Base-by-base conservation (phyloP, 2,888 invertebrate genomes). In the Colletes collaris region DNA sequence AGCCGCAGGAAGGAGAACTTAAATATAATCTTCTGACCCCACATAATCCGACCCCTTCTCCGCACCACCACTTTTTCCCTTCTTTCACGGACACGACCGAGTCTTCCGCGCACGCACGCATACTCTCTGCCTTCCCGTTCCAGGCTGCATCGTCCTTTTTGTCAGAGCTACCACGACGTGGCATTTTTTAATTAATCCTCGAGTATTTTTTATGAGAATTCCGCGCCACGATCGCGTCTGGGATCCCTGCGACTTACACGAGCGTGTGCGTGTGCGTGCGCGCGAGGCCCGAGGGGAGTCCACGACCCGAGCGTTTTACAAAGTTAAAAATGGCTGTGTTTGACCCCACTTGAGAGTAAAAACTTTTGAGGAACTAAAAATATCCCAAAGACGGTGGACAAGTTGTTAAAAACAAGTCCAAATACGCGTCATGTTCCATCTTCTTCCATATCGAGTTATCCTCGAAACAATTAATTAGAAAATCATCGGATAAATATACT, bases 171-270 rank as follows among this genome's bases (percentile, higher is more conserved):
- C 74, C 79, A 59, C 75, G 82, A 86, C 87, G 72, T 82, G 90
- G 90, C 85, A 90, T 91, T 91, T 90, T 90, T 89, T 90, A 91
- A 91, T 91, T 90, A 91, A 90, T 91, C 86, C 86, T 78, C 72
- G 82, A 88, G 86, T 89, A 88, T 87, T 89, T 89, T 88, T 88
- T 87, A 91, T 90, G 88, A 87, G 87, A 90, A 90, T 89, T 89
- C 90, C 88, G 74, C 84, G 76, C 73, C 82, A 68, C 66, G 79
- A 83, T 89, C 89, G 85, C 87, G 86, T 87, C 83, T 79, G 70
- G 84, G 77, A 76, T 72, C 73, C 75, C 49, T 76, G 74, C 68
- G 63, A 56, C 67, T 13, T 37, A 62, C 52, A 60, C 7, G 53
- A 40, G 52, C 63, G 56, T 46, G n/a, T 16, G 11, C 40, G 64